Evolutionary conservation across 2,113 vertebrate species (phyloP).

Genomic region (Eira barbara): DNA sequence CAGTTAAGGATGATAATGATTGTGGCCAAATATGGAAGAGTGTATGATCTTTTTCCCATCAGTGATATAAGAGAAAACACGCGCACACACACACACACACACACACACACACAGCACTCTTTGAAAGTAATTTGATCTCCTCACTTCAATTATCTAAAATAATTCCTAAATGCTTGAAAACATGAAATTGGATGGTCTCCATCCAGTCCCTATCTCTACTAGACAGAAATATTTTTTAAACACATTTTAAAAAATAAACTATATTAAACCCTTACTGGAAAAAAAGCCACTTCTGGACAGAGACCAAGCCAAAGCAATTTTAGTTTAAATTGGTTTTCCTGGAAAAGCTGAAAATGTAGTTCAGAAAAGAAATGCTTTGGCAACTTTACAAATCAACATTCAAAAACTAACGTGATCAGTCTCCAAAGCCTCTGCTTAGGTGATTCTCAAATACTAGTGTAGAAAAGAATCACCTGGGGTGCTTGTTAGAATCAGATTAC

Average conservation of each 20-base stretch:
- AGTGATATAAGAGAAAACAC: neutral
- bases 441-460: neutral
- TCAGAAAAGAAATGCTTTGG: conserved; percentile 58
- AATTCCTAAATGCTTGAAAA: conserved; percentile 35
- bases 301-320: conserved; percentile 63
- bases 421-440: neutral
- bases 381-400: conserved; percentile 47
- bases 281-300: conserved; percentile 55
- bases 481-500: neutral
- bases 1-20: neutral
- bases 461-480: neutral
- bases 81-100: neutral
- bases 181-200: neutral
- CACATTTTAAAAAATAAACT: conserved; percentile 4
- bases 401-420: neutral
- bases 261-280: conserved; percentile 68
- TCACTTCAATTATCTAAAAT: conserved; percentile 8
- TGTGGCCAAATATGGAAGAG: neutral
- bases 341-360: conserved; percentile 66
- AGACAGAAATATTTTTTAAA: conserved; percentile 37
- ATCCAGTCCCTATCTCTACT: neutral
- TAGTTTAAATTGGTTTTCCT: conserved; percentile 69
- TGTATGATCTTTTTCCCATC: neutral
- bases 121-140: conserved; percentile 10
- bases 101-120: neutral